Base-by-base conservation (phyloP, 1,140 invertebrate genomes). In the Drosophila pallidifrons region DNA sequence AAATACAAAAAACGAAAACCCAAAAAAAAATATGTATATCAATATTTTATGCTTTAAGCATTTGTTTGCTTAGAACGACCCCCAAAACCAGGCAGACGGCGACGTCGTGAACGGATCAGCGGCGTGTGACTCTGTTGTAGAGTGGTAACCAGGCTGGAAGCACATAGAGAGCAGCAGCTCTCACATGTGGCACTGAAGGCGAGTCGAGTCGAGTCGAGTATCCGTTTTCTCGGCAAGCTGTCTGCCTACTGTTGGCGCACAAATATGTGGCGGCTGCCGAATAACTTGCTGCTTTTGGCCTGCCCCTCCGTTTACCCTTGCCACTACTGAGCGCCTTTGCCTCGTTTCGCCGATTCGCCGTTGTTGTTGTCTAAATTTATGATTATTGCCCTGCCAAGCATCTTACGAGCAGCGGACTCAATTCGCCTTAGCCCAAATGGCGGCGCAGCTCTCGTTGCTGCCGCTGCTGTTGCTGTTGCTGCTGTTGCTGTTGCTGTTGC, bases 331-430 rank as follows among this genome's bases (percentile, higher is more conserved):
- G 70, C 65, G 35, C 11, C 58, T 47, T 51, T 58, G 45, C 46
- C 49, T 41, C 16, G 70, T 59, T 65, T 64, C 51, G 51, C 51
- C 51, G 60, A 32, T 10, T 52, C 38, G 51, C 16, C 43, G 61
- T 54, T 60, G 85, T 88, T 88, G 81, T 88, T 88, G 85, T 85
- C 85, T 85, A 88, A 88, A 88, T 88, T 88, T 88, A 88, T 88
- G 85, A 88, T 88, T 88, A 88, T 88, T 88, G 85, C 85, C 85
- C 85, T 88, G 85, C 85, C 85, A 88, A 88, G 81, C 77, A 81
- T 88, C 85, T 88, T 88, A 88, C 83, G 83, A 80, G 80, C 79
- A 74, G 68, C 83, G 71, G 75, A 88, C 83, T 88, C 83, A 88
- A 88, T 88, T 88, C 85, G 85, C 74, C 83, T 88, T 88, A 82